These are phyloP conservation scores for Camptogramma bilineatum DNA, from an alignment of 2,888 invertebrate species.

Conservation along the genomic window DNA sequence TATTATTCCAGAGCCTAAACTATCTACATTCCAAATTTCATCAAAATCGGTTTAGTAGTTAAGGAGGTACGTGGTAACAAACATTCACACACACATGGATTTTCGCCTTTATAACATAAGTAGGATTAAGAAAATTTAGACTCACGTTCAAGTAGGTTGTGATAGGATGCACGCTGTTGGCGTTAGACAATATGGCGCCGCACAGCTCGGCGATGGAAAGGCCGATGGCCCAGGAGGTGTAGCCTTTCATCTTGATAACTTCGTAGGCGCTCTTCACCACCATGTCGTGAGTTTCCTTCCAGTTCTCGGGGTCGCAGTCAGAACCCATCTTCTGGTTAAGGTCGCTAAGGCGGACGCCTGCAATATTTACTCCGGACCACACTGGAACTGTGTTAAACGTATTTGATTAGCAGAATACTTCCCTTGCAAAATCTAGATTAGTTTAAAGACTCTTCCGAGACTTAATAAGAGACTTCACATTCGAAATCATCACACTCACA, in stretches of 20 bases:
- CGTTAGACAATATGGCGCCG: conserved; percentile 90
- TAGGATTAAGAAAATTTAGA: too few species aligned
- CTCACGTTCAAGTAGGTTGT: conserved; percentile 91
- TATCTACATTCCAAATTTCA: too few species aligned
- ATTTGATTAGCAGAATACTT: neutral
- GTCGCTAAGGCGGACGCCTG: conserved; percentile 93
- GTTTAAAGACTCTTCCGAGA: too few species aligned
- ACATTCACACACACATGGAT: too few species aligned
- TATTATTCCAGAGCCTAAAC: too few species aligned
- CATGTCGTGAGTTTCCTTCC: conserved; percentile 90
- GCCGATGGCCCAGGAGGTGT: conserved; percentile 96
- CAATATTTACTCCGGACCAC: conserved; percentile 97
- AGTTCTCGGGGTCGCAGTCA: conserved; percentile 90
- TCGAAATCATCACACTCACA: too few species aligned
- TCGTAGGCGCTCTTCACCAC: conserved; percentile 95
- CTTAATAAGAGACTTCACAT: too few species aligned
- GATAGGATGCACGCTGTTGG: conserved; percentile 91
- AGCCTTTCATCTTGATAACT: conserved; percentile 94
- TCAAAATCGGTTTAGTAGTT: too few species aligned
- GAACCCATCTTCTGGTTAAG: conserved; percentile 91
- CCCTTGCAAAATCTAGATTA: too few species aligned
- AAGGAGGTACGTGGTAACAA: too few species aligned
- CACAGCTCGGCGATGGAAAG: conserved; percentile 90
- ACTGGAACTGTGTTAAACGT: conserved; percentile 91
- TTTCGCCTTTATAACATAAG: too few species aligned